Evolutionary conservation across 2,113 vertebrate genomes (phyloP).

Genomic region (Suricata suricatta): DNA sequence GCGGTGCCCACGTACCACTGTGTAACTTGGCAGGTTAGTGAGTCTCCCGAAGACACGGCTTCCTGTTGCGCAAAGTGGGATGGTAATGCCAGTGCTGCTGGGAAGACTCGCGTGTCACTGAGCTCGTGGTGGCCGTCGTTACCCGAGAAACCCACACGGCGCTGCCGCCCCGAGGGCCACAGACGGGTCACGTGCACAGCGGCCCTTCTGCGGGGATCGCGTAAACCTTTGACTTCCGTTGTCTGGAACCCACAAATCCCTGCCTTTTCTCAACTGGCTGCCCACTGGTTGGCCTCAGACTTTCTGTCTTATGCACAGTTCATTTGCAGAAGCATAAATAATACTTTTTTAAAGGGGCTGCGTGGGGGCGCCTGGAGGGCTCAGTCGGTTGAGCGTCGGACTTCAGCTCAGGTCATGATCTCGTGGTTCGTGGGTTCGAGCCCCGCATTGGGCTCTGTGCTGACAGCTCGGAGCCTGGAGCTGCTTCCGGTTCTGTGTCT

Average conservation of each 20-base stretch:
- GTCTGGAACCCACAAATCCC: background rate
- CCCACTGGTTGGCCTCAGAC: background rate
- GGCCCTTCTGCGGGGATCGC: fast-evolving
- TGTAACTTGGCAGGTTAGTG: too few relatives aligned
- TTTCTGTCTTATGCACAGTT: background rate
- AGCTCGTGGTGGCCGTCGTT: fast-evolving
- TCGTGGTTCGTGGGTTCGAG: too few relatives aligned
- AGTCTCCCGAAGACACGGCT: background rate
- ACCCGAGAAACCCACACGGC: background rate
- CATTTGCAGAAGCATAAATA: background rate
- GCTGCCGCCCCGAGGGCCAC: fast-evolving
- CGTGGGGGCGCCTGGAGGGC: too few relatives aligned
- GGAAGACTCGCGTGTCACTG: background rate
- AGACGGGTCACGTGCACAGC: background rate
- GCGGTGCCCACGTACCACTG: background rate
- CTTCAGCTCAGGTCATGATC: too few relatives aligned
- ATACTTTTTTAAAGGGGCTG: background rate
- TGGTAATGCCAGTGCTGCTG: background rate
- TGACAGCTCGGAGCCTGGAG: too few relatives aligned
- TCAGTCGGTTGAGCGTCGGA: too few relatives aligned
- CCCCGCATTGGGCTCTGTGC: too few relatives aligned
- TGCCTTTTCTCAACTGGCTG: background rate
- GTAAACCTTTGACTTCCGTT: fast-evolving
- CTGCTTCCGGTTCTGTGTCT: too few relatives aligned
- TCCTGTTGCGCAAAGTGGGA: background rate